Evolutionary conservation across 2,113 vertebrate species (phyloP).

Genomic region (Daubentonia madagascariensis): DNA sequence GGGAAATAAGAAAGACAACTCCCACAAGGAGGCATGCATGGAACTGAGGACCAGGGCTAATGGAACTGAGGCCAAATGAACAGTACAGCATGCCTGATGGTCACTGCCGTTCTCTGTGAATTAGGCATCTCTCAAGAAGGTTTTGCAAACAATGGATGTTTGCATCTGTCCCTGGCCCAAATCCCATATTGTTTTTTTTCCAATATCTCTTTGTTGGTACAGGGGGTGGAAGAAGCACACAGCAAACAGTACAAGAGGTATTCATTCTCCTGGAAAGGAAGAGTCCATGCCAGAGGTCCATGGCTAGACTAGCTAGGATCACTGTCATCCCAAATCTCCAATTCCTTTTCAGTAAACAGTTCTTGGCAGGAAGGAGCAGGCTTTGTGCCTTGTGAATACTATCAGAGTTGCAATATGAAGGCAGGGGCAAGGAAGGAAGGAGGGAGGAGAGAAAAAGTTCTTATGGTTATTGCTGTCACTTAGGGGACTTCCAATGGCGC

Average conservation of each 20-base stretch:
- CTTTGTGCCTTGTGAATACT: slow-evolving; percentile 66
- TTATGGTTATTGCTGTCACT: slow-evolving; percentile 74
- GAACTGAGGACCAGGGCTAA: slow-evolving; percentile 58
- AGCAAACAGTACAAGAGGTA: slow-evolving; percentile 60
- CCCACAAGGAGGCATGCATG: slow-evolving; percentile 43
- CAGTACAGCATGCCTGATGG: slow-evolving; percentile 30
- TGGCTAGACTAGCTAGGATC: slow-evolving; percentile 69
- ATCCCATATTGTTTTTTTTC: slow-evolving; percentile 64
- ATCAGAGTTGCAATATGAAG: slow-evolving; percentile 61
- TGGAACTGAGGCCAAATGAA: not conserved
- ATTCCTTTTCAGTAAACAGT: slow-evolving; percentile 63
- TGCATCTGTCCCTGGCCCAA: slow-evolving; percentile 73
- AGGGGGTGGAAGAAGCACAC: slow-evolving; percentile 51
- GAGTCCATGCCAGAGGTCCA: slow-evolving; percentile 66
- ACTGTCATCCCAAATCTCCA: slow-evolving; percentile 66
- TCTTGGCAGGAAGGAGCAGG: slow-evolving; percentile 65
- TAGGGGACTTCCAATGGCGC: slow-evolving; percentile 67
- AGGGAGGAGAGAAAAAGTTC: slow-evolving; percentile 58
- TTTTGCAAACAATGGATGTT: slow-evolving; percentile 74
- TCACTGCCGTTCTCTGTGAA: slow-evolving; percentile 47
- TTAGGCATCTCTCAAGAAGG: slow-evolving; percentile 24
- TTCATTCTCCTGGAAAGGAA: slow-evolving; percentile 69
- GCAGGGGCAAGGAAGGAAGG: slow-evolving; percentile 49
- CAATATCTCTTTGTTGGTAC: slow-evolving; percentile 65
- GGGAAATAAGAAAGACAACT: slow-evolving; percentile 31